Evolutionary conservation across 1,140 invertebrate genomes (phyloP), one percentile per base, ranked within the genome.

Genomic region (Macrosteles quadrilineatus): DNA sequence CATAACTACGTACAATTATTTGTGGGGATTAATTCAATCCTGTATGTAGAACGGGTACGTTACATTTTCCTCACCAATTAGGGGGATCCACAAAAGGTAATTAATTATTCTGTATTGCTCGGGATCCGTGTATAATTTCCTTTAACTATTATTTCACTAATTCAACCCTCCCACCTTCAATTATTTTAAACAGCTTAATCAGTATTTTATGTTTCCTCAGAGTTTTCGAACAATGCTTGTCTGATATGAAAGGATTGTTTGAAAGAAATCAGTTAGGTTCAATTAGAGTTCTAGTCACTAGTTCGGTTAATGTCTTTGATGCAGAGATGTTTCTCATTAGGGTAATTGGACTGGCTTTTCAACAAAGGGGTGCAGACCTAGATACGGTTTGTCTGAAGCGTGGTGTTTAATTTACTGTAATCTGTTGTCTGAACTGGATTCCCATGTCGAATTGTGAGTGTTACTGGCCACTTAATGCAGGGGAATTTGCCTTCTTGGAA

Each of bases 171-270:
- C 6, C n/a, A 19, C 47, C 47, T 50, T 21, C n/a, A 50, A 50
- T 17, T 50, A 50, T 19, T 50, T 50, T 50, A 50, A 50, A 50
- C 47, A 21, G 47, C 47, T 50, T n/a, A 50, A 50, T 50, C 47
- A 19, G 14, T 21, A 21, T 50, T 4, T 50, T 9, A 3, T 50
- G 47, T 50, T 50, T 21, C 47, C 21, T 50, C n/a, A 4, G n/a
- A n/a, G n/a, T n/a, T 14, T 6, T 36, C 4, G 32, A 36, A 36
- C 32, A 36, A 36, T 36, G 32, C 32, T 36, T 36, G 14, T 36
- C 32, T 36, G 32, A 36, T 36, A 36, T 36, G 32, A 36, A 36
- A 4, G 6, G 4, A 50, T n/a, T 9, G 47, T 50, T 50, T 50
- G 47, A 50, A 50, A 50, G 6, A 21, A 50, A 4, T 36, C 32